These are phyloP conservation scores for Parasteatoda tepidariorum DNA, from an alignment of 1,140 invertebrate species.

Conservation along the genomic window DNA sequence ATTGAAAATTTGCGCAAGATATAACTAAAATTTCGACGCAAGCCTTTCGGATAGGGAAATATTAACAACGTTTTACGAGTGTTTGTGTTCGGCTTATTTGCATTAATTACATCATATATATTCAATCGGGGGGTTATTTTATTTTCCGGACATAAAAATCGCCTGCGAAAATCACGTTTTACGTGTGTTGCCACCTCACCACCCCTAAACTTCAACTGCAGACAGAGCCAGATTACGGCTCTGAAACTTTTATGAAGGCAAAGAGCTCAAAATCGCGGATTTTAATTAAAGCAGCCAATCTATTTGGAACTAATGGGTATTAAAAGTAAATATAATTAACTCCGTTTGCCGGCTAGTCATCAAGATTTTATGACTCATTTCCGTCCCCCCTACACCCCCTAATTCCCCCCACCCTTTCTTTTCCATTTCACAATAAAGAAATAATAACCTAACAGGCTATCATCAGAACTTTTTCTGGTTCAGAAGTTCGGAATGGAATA, in stretches of 20 bases:
- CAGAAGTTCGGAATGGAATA: background rate
- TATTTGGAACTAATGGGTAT: conserved; percentile 58
- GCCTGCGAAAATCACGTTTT: conserved; percentile 50
- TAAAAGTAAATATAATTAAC: conserved; percentile 61
- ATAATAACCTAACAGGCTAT: background rate
- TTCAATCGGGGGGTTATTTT: conserved; percentile 59
- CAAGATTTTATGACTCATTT: conserved; percentile 61
- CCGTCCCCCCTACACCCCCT: conserved; percentile 12
- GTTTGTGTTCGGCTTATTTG: conserved; percentile 45
- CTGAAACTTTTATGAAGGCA: conserved; percentile 58
- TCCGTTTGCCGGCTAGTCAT: conserved; percentile 52
- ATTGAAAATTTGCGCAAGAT: background rate
- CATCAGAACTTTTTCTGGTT: background rate
- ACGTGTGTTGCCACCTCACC: conserved; percentile 5
- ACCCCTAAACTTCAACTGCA: background rate
- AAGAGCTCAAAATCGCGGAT: conserved; percentile 51
- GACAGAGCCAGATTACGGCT: conserved; percentile 32
- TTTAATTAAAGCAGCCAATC: conserved; percentile 60
- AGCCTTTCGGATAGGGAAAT: background rate
- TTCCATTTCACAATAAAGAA: conserved; percentile 38
- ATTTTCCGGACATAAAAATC: conserved; percentile 59
- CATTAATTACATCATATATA: conserved; percentile 60
- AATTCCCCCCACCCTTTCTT: background rate
- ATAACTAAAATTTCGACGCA: background rate
- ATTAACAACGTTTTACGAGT: conserved; percentile 59